Evolutionary conservation across 2,797 vertebrate species (phyloP).

Genomic region (Siniperca scherzeri): DNA sequence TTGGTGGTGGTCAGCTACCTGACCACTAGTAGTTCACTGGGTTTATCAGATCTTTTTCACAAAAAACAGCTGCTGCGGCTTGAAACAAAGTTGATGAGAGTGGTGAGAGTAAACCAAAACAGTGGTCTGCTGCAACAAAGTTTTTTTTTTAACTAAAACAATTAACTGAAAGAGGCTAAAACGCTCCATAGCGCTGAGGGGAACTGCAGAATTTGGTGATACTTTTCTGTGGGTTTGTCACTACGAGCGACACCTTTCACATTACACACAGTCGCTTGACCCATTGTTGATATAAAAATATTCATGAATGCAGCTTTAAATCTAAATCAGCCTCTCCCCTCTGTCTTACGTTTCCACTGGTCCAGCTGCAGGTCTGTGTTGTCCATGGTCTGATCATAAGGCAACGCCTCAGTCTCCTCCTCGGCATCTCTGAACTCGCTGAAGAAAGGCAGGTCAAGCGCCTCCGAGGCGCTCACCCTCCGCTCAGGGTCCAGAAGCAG

Average conservation of each 20-base stretch:
- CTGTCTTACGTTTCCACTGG: slow-evolving; percentile 94
- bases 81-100: background rate
- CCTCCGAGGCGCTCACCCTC: slow-evolving; percentile 91
- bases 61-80: background rate
- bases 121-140: too few species aligned
- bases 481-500: slow-evolving; percentile 94
- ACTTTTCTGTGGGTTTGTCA: background rate
- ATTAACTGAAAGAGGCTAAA: background rate
- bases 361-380: slow-evolving; percentile 93
- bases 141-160: background rate
- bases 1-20: background rate
- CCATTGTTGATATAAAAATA: background rate
- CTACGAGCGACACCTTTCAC: background rate
- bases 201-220: background rate
- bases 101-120: background rate
- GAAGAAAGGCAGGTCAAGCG: slow-evolving; percentile 92
- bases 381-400: slow-evolving; percentile 95
- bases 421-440: slow-evolving; percentile 90
- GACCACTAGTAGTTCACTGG: background rate
- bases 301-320: background rate
- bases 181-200: background rate
- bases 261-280: background rate
- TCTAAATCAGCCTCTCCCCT: background rate
- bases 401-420: slow-evolving; percentile 91
- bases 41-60: background rate